phyloP scores from a whole-genome alignment of 1,140 invertebrate genomes.

The Aethina tumida region DNA sequence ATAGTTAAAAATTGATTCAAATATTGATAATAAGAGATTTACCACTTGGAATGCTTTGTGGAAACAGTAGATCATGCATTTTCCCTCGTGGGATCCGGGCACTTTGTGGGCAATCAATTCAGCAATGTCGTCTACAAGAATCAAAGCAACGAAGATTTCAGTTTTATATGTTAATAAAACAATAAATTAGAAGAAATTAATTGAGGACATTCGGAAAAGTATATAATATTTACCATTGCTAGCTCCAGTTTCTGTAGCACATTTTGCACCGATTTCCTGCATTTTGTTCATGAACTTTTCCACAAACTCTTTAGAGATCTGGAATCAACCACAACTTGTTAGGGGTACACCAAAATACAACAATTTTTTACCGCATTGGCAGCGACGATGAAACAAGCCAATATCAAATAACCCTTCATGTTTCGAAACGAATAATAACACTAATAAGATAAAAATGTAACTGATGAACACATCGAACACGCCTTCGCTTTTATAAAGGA shows the following conservation, averaged over 20 bases:
- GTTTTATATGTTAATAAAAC: too few species aligned
- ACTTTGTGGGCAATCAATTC: conserved; percentile 8
- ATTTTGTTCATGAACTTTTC: conserved; percentile 16
- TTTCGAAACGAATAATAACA: too few species aligned
- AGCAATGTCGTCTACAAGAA: conserved; percentile 15
- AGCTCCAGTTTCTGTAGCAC: conserved; percentile 14
- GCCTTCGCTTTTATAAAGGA: too few species aligned
- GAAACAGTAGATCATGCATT: conserved; percentile 17
- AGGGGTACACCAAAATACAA: too few species aligned
- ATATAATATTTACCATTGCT: conserved; percentile 13
- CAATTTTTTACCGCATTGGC: too few species aligned
- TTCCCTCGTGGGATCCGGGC: conserved; percentile 13
- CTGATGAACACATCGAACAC: too few species aligned
- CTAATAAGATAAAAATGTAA: too few species aligned
- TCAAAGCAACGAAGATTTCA: not conserved
- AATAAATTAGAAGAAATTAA: too few species aligned
- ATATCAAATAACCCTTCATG: too few species aligned
- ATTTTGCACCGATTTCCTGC: conserved; percentile 12
- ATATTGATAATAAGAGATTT: conserved; percentile 6
- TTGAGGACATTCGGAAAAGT: too few species aligned
- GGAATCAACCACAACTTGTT: too few species aligned
- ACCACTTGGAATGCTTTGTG: conserved; percentile 13
- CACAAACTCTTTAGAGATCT: conserved; percentile 17
- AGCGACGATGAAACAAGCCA: too few species aligned
- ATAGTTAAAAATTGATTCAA: not conserved